A percentile compares a stretch with the other conserved stretches of the same genome.
Evolutionary conservation across 1,140 invertebrate species (phyloP).

Genomic region (Yoshiicerus persimilis): DNA sequence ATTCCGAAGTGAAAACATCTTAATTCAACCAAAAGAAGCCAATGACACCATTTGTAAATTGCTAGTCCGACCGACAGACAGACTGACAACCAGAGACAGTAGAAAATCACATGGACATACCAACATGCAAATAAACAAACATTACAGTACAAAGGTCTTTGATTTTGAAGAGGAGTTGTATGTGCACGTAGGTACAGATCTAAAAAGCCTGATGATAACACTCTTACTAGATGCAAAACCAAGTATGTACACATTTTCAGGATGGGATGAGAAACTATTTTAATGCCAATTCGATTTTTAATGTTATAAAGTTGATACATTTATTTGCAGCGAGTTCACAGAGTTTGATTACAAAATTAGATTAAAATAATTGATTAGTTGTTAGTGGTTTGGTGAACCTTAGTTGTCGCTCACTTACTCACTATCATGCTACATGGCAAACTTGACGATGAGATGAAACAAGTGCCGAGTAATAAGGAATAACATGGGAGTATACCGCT

Average conservation of each 20-base stretch:
- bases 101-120: neutral
- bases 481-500: neutral
- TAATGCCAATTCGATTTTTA: too few relatives aligned
- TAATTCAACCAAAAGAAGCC: conserved; percentile 17
- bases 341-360: neutral
- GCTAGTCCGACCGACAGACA: neutral
- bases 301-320: too few relatives aligned
- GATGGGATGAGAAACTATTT: neutral
- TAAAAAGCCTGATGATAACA: too few relatives aligned
- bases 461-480: neutral
- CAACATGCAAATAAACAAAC: neutral
- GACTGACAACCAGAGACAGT: neutral
- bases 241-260: neutral
- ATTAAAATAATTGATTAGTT: neutral
- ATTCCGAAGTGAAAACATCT: neutral
- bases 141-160: neutral
- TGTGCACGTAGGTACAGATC: neutral
- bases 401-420: neutral
- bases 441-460: neutral
- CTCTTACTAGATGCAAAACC: neutral
- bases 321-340: too few relatives aligned
- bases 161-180: neutral
- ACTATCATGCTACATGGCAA: neutral
- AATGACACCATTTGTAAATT: conserved; percentile 23
- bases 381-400: neutral